Percentiles rank a stretch among this genome's conserved stretches.
These are phyloP conservation scores for Halictus ligatus DNA, from an alignment of 2,888 invertebrate species.

Conservation along the genomic window DNA sequence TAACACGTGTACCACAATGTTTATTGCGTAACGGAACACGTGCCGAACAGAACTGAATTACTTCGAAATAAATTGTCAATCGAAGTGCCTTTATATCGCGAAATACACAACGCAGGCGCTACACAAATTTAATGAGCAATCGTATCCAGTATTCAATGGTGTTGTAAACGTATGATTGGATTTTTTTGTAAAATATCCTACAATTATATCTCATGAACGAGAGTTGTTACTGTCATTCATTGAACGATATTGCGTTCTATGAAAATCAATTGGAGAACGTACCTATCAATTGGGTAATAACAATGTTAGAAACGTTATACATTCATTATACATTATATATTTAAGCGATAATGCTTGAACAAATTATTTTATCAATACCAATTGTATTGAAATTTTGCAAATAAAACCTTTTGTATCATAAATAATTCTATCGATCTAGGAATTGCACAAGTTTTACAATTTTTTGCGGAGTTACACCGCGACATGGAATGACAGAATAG, in stretches of 20 bases:
- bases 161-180: background rate
- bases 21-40: conserved; percentile 55
- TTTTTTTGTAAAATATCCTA: background rate
- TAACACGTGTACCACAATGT: conserved; percentile 63
- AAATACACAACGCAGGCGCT: background rate
- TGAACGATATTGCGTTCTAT: background rate
- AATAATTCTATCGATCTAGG: background rate
- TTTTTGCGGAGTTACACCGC: background rate
- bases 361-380: background rate
- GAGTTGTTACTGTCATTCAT: background rate
- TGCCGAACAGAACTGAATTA: conserved; percentile 37
- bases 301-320: background rate
- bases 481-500: background rate
- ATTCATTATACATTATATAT: background rate
- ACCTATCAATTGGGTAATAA: background rate
- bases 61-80: conserved; percentile 64
- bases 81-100: conserved; percentile 44
- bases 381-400: background rate
- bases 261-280: background rate
- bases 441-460: background rate
- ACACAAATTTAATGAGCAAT: background rate
- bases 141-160: background rate
- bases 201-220: background rate
- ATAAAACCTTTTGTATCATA: background rate
- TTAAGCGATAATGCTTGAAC: background rate